These are phyloP conservation scores for Acanthiza pusilla DNA, from an alignment of 2,797 vertebrate genomes.

Conservation along the genomic window DNA sequence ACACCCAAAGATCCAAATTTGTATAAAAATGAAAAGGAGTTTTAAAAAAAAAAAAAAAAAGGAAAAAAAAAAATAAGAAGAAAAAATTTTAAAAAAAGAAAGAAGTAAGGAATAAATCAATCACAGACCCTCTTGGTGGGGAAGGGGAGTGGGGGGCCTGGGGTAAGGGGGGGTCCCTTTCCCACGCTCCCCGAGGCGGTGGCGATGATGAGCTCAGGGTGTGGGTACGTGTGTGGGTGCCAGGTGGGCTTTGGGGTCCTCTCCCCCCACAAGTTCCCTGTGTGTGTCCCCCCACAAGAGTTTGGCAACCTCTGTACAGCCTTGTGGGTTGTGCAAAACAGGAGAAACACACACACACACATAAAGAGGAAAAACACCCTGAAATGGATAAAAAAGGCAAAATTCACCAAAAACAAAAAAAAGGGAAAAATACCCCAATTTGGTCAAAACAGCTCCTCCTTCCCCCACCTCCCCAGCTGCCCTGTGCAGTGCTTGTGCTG, in stretches of 20 bases:
- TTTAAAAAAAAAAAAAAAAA: background rate
- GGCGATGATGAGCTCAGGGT: background rate
- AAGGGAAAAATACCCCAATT: background rate
- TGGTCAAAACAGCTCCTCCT: background rate
- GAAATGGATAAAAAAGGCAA: background rate
- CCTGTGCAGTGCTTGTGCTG: background rate
- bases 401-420: background rate
- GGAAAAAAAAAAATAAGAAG: background rate
- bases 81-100: background rate
- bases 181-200: background rate
- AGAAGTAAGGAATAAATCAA: background rate
- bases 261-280: background rate
- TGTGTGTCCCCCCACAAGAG: background rate
- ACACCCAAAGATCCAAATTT: conserved; percentile 78
- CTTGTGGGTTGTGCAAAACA: conserved; percentile 15
- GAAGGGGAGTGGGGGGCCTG: background rate
- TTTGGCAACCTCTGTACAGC: background rate
- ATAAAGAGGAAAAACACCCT: background rate
- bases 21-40: conserved; percentile 32
- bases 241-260: conserved; percentile 32
- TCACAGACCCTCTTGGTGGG: conserved; percentile 17
- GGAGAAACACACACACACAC: background rate
- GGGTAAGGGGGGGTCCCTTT: background rate
- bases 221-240: background rate
- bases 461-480: background rate